A percentile compares a stretch with the other conserved stretches of the same genome.
These are phyloP conservation scores for Cheirogaleus major DNA, from an alignment of 2,797 vertebrate genomes.

Conservation along the genomic window DNA sequence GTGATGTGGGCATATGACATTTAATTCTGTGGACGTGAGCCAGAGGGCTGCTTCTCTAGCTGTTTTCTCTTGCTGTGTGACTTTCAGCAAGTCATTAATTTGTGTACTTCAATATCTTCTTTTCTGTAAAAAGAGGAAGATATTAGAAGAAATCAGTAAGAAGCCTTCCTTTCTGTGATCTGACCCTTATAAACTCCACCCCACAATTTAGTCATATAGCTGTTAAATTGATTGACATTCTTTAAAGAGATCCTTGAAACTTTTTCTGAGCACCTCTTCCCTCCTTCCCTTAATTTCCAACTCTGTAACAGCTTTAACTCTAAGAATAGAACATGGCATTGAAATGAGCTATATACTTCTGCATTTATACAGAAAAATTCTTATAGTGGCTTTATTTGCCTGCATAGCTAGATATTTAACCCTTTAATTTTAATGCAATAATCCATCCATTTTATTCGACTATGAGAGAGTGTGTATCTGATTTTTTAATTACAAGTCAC, in stretches of 20 bases:
- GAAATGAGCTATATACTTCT: constrained; percentile 66
- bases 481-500: constrained; percentile 40
- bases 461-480: background rate
- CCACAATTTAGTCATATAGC: constrained; percentile 66
- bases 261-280: constrained; percentile 66
- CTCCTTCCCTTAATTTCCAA: constrained; percentile 67
- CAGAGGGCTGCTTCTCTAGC: background rate
- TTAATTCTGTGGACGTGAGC: background rate
- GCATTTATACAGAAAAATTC: constrained; percentile 55
- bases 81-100: constrained; percentile 24
- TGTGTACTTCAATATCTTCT: background rate
- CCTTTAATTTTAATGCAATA: constrained; percentile 43
- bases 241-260: constrained; percentile 70
- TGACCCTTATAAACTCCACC: constrained; percentile 62
- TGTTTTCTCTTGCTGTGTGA: background rate
- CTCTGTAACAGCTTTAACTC: constrained; percentile 67
- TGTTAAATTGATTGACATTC: constrained; percentile 72
- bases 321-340: constrained; percentile 74
- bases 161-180: constrained; percentile 53
- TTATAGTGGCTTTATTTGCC: constrained; percentile 52
- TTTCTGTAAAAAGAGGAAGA: constrained; percentile 31
- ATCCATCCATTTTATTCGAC: constrained; percentile 17
- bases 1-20: background rate
- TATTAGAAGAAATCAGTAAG: constrained; percentile 36
- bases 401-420: constrained; percentile 29